Base-by-base conservation (phyloP, 2,113 vertebrate species). In the Microcebus jonahi region DNA sequence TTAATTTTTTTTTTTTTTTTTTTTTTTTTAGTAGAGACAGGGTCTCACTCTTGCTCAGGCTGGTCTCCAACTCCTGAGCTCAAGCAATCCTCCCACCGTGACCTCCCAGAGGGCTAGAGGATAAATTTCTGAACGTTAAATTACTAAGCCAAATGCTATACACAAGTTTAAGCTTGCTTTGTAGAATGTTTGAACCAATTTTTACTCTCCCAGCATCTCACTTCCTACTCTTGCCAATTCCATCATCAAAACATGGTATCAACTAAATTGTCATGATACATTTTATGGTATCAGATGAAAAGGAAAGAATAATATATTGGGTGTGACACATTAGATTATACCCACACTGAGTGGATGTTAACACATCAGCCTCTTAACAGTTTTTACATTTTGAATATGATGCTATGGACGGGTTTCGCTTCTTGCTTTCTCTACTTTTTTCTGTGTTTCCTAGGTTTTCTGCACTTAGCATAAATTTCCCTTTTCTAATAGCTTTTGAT, bases 41-140 rank as follows among this genome's bases (percentile, higher is more conserved):
- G 36, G 36, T 71, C 39, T 71, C 23, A 11, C 20, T 39, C 20
- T 39, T 39, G 36, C 21, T n/a, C 10, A 6, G 36, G 21, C 68
- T 71, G 68, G 36, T 11, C 36, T 6, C 20, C 5, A 71, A 71
- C 21, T 71, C 21, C 68, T 39, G 36, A 36, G 36, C 36, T 71
- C 68, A 39, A 39, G 36, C 36, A 2, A 39, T 71, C 36, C 36
- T 71, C 21, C 10, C 6, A 11, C 21, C 36, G 39, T 6, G 21
- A 11, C 5, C 36, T 39, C 5, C 6, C 21, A 39, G 39, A 71
- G 36, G 13, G 21, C 36, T 25, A 6, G 36, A 53, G 31, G 42
- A 90, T 50, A 79, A n/a, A 90, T 94, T 94, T 65, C 12, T 83
- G 15, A 3, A 82, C 68, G 21, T 92, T 73, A 92, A 63, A 77